Evolutionary conservation across 23 tunicate genomes (phyloP), one percentile per base, ranked within the genome.

Genomic region (Halocynthia roretzi): DNA sequence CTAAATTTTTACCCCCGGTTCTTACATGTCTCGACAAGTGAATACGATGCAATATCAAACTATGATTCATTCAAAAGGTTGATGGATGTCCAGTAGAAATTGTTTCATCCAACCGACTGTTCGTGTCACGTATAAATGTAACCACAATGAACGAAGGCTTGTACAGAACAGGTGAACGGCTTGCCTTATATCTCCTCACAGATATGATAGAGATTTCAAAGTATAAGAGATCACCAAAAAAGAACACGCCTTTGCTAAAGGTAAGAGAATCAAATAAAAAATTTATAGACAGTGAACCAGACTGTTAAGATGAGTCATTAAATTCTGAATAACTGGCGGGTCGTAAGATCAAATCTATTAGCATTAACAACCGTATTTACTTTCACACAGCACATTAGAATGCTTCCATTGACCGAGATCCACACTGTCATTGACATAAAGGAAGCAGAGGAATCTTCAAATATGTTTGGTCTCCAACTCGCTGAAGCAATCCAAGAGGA

Each of bases 181-280:
- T 92, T 7, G 98, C 91, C 50, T 74, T 92, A 6, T 92, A 86
- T 75, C 80, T 92, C 15, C 87, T 92, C 48, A 80, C 86, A 56
- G 98, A 92, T 75, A 75, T 77, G 49, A 58, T 92, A 0, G 98
- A 92, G 68, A 82, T 92, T 51, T 91, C 98, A 5, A 92, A 92
- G 72, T 92, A 85, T 83, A 92, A 90, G 71, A 51, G 90, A 49
- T 73, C 91, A 4, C 92, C 84, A 23, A 83, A 83, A 53, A 87
- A 76, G 8, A 78, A 83, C 7, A 76, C 84, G 5, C 76, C 80
- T 6, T 70, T 92, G 65, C 67, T 92, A 21, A 92, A 92, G 80
- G 98, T 92, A 56, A 14, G 56, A 31, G 56, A 31, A 10, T 10
- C 58, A 17, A 50, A 31, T 31, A 1, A 0, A 31, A 31, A 0